These are phyloP conservation scores for Pinna nobilis DNA, from an alignment of 1,140 invertebrate species.

Conservation along the genomic window DNA sequence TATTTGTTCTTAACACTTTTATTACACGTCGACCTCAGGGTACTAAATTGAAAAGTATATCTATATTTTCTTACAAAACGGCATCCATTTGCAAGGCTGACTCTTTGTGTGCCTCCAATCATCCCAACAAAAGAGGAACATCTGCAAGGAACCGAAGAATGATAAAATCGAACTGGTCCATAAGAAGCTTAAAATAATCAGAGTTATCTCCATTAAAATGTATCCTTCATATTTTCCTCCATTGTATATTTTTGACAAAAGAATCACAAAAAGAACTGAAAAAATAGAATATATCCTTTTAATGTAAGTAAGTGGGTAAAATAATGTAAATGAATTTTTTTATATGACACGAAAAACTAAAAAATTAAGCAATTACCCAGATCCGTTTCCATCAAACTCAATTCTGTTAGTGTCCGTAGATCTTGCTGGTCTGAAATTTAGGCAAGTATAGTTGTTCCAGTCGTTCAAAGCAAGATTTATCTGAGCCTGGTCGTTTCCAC, in stretches of 20 bases:
- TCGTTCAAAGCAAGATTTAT: constrained; percentile 49
- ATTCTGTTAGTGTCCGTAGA: constrained; percentile 45
- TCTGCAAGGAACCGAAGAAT: constrained; percentile 25
- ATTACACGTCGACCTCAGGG: too few relatives aligned
- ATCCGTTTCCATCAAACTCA: constrained; percentile 48
- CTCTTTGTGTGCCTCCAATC: constrained; percentile 50
- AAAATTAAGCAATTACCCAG: constrained; percentile 34
- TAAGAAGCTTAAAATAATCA: neutral
- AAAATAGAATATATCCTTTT: neutral
- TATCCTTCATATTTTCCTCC: too few relatives aligned
- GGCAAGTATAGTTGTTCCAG: constrained; percentile 58
- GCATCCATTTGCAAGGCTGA: constrained; percentile 50
- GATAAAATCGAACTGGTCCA: neutral
- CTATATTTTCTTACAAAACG: constrained; percentile 55
- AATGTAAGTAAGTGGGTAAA: neutral
- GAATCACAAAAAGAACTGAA: neutral
- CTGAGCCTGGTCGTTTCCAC: neutral
- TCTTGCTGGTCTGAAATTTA: constrained; percentile 43
- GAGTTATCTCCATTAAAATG: too few relatives aligned
- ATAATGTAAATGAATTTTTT: neutral
- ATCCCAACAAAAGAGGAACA: constrained; percentile 61
- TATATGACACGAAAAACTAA: neutral
- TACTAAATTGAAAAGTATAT: too few relatives aligned
- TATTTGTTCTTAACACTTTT: too few relatives aligned
- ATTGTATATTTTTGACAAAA: too few relatives aligned